These are phyloP conservation scores for Pachypeltis micranthus DNA, from an alignment of 1,140 invertebrate genomes.

Conservation along the genomic window DNA sequence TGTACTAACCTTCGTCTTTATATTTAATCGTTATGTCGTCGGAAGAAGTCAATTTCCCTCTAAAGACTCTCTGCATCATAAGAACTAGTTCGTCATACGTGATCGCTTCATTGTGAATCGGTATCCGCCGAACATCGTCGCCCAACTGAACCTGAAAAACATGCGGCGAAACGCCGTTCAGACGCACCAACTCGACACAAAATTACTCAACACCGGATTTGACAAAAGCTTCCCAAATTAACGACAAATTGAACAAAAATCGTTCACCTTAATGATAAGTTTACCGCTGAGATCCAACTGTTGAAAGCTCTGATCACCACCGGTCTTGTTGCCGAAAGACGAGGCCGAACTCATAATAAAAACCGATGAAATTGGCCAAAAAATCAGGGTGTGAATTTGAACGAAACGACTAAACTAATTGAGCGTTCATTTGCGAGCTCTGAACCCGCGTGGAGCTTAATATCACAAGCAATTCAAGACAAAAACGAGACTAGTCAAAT, in stretches of 20 bases:
- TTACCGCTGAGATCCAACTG: slow-evolving; percentile 29
- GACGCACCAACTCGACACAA: not conserved
- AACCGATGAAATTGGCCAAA: slow-evolving; percentile 3
- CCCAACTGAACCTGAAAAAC: slow-evolving; percentile 47
- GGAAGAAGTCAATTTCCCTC: slow-evolving; percentile 47
- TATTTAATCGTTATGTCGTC: slow-evolving; percentile 65
- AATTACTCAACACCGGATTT: not conserved
- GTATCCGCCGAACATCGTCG: slow-evolving; percentile 57
- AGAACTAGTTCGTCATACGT: slow-evolving; percentile 64
- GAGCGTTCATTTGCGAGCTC: slow-evolving; percentile 16
- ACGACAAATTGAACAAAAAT: not conserved
- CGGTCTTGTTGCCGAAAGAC: slow-evolving; percentile 13
- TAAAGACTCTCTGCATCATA: slow-evolving; percentile 66
- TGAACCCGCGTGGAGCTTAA: not conserved
- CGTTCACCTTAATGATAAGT: slow-evolving; percentile 29
- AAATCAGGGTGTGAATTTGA: not conserved
- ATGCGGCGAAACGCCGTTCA: not conserved
- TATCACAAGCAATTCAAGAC: not conserved
- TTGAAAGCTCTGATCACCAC: slow-evolving; percentile 27
- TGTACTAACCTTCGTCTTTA: slow-evolving; percentile 56
- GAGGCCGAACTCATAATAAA: slow-evolving; percentile 14
- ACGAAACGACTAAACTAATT: slow-evolving; percentile 17
- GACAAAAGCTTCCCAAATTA: not conserved
- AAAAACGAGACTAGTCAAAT: slow-evolving; percentile 8
- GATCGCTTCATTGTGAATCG: slow-evolving; percentile 65